Evolutionary conservation across 2,113 vertebrate species (phyloP).

Genomic region (Lota lota): DNA sequence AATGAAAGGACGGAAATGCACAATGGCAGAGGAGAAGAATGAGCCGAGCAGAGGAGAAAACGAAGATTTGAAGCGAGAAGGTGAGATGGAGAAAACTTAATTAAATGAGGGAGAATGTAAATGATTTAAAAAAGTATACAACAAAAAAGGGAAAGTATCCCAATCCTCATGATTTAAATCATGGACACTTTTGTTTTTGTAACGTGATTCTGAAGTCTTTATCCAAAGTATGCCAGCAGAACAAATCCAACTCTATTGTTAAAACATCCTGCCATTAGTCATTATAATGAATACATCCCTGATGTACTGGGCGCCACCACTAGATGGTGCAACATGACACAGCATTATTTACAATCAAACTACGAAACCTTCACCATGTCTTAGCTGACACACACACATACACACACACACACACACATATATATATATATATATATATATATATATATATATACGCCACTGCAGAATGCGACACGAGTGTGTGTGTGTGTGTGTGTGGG

Average conservation of each 20-base stretch:
- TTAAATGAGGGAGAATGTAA: too few relatives aligned
- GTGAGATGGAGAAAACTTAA: too few relatives aligned
- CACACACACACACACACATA: too few relatives aligned
- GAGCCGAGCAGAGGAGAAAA: neutral
- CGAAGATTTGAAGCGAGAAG: neutral
- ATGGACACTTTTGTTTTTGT: too few relatives aligned
- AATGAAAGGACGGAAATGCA: neutral
- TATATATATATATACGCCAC: too few relatives aligned
- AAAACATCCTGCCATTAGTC: conserved; percentile 21
- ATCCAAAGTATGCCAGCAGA: neutral
- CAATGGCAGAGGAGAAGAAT: neutral
- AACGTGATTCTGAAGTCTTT: too few relatives aligned
- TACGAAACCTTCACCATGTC: conserved; percentile 5
- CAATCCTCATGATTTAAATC: too few relatives aligned
- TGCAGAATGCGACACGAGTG: neutral
- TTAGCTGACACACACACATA: too few relatives aligned
- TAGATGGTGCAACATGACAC: conserved; percentile 30
- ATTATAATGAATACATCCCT: neutral
- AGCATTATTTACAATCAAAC: conserved; percentile 2
- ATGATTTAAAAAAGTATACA: too few relatives aligned
- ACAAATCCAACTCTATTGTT: conserved; percentile 28
- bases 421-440: too few relatives aligned
- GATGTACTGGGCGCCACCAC: conserved; percentile 36
- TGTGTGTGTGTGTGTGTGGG: neutral
- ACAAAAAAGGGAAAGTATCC: too few relatives aligned